Evolutionary conservation across 2,888 invertebrate species (phyloP).

Genomic region (Latrodectus hesperus): DNA sequence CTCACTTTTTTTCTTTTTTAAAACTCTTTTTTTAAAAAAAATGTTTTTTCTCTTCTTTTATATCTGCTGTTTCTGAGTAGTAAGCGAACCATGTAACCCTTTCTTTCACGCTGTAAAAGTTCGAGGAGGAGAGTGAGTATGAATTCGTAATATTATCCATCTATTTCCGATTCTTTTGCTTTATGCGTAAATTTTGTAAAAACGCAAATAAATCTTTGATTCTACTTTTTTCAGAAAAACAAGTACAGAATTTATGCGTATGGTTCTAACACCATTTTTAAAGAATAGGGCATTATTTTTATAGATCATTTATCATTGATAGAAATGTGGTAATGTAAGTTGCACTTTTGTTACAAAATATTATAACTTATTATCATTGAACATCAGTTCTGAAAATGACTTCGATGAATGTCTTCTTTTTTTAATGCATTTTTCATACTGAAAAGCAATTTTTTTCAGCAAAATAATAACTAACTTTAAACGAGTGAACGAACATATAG

Average conservation of each 20-base stretch:
- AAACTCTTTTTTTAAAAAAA: background rate
- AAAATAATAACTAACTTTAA: too few relatives aligned
- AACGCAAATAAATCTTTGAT: background rate
- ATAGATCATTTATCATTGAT: too few relatives aligned
- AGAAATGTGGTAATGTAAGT: too few relatives aligned
- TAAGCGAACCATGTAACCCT: conserved; percentile 19
- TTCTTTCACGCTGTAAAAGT: conserved; percentile 23
- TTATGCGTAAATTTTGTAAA: background rate
- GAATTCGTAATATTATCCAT: conserved; percentile 39
- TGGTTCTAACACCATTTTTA: background rate
- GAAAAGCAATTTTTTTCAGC: too few relatives aligned
- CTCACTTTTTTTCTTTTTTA: conserved; percentile 13
- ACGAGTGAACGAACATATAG: too few relatives aligned
- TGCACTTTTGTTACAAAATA: too few relatives aligned
- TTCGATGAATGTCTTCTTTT: background rate
- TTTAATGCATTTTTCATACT: background rate
- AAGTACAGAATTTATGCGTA: background rate
- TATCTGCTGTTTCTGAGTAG: conserved; percentile 9
- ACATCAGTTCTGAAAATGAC: background rate
- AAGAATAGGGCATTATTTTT: too few relatives aligned
- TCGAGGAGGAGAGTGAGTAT: conserved; percentile 19
- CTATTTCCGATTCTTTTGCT: conserved; percentile 18
- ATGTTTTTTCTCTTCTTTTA: conserved; percentile 12
- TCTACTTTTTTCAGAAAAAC: background rate
- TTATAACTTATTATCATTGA: background rate